Conservation (phyloP, 2,888 invertebrate species). For the Aspidiotus destructor region DNA sequence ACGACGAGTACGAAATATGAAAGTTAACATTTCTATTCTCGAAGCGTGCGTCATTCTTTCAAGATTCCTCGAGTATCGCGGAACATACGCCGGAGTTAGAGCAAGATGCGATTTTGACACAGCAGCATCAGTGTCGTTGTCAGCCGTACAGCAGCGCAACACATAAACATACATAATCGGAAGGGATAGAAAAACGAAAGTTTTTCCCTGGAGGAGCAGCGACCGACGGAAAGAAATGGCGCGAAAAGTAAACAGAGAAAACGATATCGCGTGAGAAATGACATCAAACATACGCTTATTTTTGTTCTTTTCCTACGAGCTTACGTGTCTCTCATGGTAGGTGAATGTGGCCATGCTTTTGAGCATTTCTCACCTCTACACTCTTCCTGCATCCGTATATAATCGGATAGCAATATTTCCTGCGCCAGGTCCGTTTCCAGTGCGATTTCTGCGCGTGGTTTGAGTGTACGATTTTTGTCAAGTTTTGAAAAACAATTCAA, state of each 20-base stretch:
- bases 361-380: too few relatives aligned
- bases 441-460: conserved; percentile 29
- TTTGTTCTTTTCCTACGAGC: conserved; percentile 15
- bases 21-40: conserved; percentile 24
- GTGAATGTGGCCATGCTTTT: too few relatives aligned
- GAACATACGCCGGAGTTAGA: conserved; percentile 10
- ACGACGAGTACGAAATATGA: neutral
- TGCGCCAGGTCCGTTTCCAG: conserved; percentile 30
- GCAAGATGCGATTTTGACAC: too few relatives aligned
- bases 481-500: conserved; percentile 3
- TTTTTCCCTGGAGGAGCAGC: conserved; percentile 21
- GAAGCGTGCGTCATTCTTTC: conserved; percentile 30
- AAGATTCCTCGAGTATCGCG: conserved; percentile 22
- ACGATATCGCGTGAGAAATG: conserved; percentile 23
- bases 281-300: neutral
- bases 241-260: conserved; percentile 31
- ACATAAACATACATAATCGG: neutral
- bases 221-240: conserved; percentile 3
- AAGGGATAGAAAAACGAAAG: conserved; percentile 22
- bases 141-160: too few relatives aligned
- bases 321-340: too few relatives aligned
- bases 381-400: conserved; percentile 1
- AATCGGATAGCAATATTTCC: conserved; percentile 29
- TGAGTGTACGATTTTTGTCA: conserved; percentile 14
- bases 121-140: too few relatives aligned